phyloP scores from a whole-genome alignment of 2,888 invertebrate genomes.

The Scaeva pyrastri region DNA sequence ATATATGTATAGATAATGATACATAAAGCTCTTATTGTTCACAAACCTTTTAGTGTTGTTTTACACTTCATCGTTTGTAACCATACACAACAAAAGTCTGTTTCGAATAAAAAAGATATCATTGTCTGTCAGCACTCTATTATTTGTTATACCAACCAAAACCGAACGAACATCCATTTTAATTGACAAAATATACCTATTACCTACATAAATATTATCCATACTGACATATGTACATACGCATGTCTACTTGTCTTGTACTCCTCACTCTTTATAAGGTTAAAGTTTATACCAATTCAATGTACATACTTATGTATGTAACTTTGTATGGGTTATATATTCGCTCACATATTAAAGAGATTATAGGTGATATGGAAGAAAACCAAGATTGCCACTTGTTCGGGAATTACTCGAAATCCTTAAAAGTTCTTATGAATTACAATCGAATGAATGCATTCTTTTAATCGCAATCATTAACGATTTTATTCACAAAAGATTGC shows the following conservation, averaged over 20 bases:
- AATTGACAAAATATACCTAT: conserved; percentile 62
- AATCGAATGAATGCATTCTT: too few species aligned
- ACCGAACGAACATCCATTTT: conserved; percentile 49
- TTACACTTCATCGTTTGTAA: conserved; percentile 10
- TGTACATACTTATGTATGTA: too few species aligned
- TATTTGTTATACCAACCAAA: not conserved
- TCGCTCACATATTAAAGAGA: not conserved
- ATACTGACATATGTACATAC: conserved; percentile 22
- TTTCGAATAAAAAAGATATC: conserved; percentile 44
- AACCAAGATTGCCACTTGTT: too few species aligned
- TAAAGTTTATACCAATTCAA: conserved; percentile 10
- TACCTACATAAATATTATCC: conserved; percentile 49
- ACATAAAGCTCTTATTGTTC: not conserved
- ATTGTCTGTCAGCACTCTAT: conserved; percentile 53
- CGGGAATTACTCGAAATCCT: too few species aligned
- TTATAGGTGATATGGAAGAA: too few species aligned
- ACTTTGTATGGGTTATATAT: too few species aligned
- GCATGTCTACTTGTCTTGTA: not conserved
- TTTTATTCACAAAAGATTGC: too few species aligned
- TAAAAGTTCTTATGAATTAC: too few species aligned
- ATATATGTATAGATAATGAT: not conserved
- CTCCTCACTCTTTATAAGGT: conserved; percentile 7
- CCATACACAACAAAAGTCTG: conserved; percentile 10
- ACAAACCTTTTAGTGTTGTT: conserved; percentile 2
- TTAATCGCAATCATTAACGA: too few species aligned